Conservation (phyloP, 2,113 vertebrate genomes). For the Chlamydotis undulata region DNA sequence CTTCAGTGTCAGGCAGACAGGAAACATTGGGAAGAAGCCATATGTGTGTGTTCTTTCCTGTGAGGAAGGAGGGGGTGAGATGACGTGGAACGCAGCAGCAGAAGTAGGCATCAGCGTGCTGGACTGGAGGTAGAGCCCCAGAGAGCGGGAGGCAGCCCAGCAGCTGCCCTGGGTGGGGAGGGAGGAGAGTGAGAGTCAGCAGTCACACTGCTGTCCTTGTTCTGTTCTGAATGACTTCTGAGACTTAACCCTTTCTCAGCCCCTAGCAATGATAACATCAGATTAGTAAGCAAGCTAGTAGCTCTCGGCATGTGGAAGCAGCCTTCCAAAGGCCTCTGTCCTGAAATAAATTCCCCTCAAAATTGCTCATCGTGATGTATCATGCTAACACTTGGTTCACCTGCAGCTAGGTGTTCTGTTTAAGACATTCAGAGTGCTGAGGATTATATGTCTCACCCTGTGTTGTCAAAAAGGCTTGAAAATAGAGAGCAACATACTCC, state of each 20-base stretch:
- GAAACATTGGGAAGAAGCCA: not conserved
- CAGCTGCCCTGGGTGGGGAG: too few species aligned
- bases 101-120: not conserved
- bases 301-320: not conserved
- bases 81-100: not conserved
- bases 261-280: not conserved
- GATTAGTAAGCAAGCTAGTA: not conserved
- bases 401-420: not conserved
- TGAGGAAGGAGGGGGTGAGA: not conserved
- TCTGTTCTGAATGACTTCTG: not conserved
- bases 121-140: not conserved
- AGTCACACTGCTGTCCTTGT: not conserved
- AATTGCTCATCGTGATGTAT: not conserved
- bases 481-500: not conserved
- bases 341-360: not conserved
- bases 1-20: not conserved
- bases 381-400: not conserved
- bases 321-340: not conserved
- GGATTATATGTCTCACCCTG: not conserved
- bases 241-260: not conserved
- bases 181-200: not conserved
- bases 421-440: not conserved
- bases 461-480: not conserved
- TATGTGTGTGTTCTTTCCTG: not conserved
- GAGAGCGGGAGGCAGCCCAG: not conserved